Evolutionary conservation across 2,113 vertebrate species (phyloP), one percentile per base, ranked within the genome.

Genomic region (Sardina pilchardus): DNA sequence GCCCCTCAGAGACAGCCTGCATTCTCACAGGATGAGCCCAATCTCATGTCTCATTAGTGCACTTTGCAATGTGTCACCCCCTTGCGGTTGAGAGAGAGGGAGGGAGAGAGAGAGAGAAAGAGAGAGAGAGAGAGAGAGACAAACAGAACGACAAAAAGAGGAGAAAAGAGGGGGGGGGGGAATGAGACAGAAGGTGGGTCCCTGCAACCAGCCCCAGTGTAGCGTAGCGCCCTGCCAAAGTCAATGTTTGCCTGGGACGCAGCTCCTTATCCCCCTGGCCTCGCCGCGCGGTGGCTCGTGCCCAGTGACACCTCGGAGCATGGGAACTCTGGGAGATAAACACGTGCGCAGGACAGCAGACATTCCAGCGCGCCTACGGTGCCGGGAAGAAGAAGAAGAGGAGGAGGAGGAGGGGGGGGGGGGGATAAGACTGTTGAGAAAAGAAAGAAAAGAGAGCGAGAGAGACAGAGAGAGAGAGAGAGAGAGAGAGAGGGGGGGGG

Each of bases 211-310:
- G 53, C 12, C 45, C 14, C 3, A 16, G 48, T 50, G 17, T 5
- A 56, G 17, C 21, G 39, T 16, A 24, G 3, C 24, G 1, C 6
- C 47, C n/a, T 8, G 56, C 85, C 59, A 48, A 82, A 34, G 81
- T 67, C 53, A 82, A 50, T 86, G 85, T 86, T 86, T 82, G 59
- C 42, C 21, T 56, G 50, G 85, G 56, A 24, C 43, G 17, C 44
- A 42, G n/a, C 59, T 86, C 81, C 63, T 16, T 24, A 9, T 50
- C 59, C 34, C 34, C 81, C n/a, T 53, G 59, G 44, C 82, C 67
- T 75, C 30, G 6, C 59, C 4, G 56, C 19, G 19, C 47, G 10
- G 48, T 50, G 53, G 53, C 45, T 67, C 83, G 59, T 30, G 12
- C 82, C 67, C 26, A 86, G 17, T 24, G 82, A 83, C 82, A 78